A percentile compares a stretch with the other conserved stretches of the same genome.
phyloP scores from a whole-genome alignment of 2,888 invertebrate species.

The Drosophila recens region DNA sequence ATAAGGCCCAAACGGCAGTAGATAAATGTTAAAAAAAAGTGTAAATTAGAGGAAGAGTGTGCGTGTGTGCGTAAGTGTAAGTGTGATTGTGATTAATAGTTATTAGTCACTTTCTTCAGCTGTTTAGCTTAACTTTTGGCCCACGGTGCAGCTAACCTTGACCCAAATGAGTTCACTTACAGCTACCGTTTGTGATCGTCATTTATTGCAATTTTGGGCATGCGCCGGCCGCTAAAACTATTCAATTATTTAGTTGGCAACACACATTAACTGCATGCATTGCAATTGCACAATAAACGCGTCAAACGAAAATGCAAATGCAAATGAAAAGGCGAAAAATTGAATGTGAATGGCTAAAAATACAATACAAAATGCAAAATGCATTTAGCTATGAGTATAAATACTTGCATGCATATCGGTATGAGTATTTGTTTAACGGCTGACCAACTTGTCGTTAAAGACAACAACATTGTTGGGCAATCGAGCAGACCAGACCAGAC shows the following conservation, averaged over 20 bases:
- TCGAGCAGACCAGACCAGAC: constrained; percentile 32
- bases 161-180: constrained; percentile 62
- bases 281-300: constrained; percentile 56
- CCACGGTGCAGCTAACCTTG: constrained; percentile 70
- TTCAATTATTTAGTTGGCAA: constrained; percentile 26
- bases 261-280: constrained; percentile 32
- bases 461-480: constrained; percentile 53
- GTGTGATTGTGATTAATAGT: constrained; percentile 52
- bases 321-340: constrained; percentile 44
- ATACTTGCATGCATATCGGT: constrained; percentile 22
- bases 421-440: constrained; percentile 55
- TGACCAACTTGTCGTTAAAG: constrained; percentile 51
- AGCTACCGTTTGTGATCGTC: constrained; percentile 5
- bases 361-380: constrained; percentile 13
- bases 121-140: constrained; percentile 16
- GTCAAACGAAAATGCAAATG: constrained; percentile 46
- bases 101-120: constrained; percentile 63
- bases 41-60: constrained; percentile 40
- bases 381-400: constrained; percentile 37
- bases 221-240: constrained; percentile 17
- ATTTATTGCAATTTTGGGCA: constrained; percentile 27
- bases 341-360: constrained; percentile 21
- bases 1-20: constrained; percentile 30
- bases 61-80: background rate
- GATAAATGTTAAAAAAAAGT: constrained; percentile 55